Conservation (phyloP, 2,113 vertebrate genomes). For the Pristiophorus japonicus region DNA sequence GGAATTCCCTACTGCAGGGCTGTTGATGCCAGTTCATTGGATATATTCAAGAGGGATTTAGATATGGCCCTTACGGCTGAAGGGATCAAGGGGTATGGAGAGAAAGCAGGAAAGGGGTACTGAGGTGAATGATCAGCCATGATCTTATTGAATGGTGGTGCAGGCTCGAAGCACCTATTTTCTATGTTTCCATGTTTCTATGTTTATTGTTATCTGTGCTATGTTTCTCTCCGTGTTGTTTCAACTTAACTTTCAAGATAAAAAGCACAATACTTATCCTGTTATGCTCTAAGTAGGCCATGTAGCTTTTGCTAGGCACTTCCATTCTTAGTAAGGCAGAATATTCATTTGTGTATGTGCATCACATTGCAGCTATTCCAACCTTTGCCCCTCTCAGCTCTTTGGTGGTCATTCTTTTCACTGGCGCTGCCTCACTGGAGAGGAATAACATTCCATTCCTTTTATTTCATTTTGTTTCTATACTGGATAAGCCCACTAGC, state of each 20-base stretch:
- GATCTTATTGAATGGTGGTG: too few species aligned
- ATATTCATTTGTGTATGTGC: background rate
- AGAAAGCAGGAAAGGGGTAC: too few species aligned
- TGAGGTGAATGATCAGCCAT: too few species aligned
- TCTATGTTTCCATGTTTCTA: too few species aligned
- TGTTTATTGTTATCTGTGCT: too few species aligned
- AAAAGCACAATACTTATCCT: background rate
- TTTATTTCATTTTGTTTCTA: background rate
- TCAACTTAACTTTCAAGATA: background rate
- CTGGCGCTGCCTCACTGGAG: background rate
- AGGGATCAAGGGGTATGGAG: too few species aligned
- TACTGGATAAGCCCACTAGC: background rate
- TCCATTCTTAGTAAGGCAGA: background rate
- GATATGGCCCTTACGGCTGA: too few species aligned
- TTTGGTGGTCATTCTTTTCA: background rate
- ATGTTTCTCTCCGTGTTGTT: background rate
- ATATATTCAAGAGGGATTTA: too few species aligned
- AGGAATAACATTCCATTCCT: background rate
- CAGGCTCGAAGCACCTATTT: too few species aligned
- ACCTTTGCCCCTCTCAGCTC: background rate
- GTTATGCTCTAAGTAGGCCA: background rate
- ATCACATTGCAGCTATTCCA: background rate
- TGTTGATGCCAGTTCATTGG: too few species aligned
- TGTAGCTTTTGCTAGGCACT: background rate
- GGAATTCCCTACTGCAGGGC: too few species aligned